Percentiles rank a stretch among this genome's conserved stretches.
These are phyloP conservation scores for Hedychridium roseum DNA, from an alignment of 2,888 invertebrate species.

Conservation along the genomic window DNA sequence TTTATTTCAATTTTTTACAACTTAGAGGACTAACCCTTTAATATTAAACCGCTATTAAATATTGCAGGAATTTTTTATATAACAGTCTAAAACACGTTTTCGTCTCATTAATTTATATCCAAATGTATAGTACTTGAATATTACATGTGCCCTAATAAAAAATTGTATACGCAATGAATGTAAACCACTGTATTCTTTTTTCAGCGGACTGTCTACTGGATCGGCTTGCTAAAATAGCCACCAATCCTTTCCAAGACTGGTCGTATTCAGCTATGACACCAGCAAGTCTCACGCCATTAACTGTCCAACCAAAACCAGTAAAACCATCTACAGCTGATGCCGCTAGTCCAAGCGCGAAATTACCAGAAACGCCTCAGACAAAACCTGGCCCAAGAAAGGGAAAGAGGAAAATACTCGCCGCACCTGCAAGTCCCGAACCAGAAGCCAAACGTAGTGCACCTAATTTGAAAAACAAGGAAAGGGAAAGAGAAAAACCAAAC, in stretches of 20 bases:
- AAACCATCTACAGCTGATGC: conserved; percentile 24
- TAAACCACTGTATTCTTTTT: conserved; percentile 22
- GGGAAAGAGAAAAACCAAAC: conserved; percentile 34
- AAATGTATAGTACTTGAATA: conserved; percentile 5
- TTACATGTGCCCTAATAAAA: not conserved
- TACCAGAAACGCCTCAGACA: not conserved
- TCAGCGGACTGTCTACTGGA: conserved; percentile 61
- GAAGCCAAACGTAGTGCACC: too few species aligned
- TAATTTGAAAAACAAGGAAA: too few species aligned
- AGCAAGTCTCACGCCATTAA: conserved; percentile 43
- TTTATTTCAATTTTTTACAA: too few species aligned
- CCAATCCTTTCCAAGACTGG: conserved; percentile 77
- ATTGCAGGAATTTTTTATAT: too few species aligned
- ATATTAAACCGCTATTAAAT: too few species aligned
- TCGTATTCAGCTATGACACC: conserved; percentile 49
- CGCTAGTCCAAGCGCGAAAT: conserved; percentile 24
- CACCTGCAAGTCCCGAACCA: conserved; percentile 38
- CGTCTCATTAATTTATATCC: too few species aligned
- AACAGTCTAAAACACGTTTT: too few species aligned
- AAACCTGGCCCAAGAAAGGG: conserved; percentile 52
- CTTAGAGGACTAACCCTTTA: too few species aligned
- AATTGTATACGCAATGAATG: too few species aligned
- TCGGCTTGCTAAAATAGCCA: conserved; percentile 64
- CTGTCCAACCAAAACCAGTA: conserved; percentile 30
- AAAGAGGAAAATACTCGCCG: conserved; percentile 55